Evolutionary conservation across 2,888 invertebrate species (phyloP), one percentile per base, ranked within the genome.

Genomic region (Trichacis sp.): DNA sequence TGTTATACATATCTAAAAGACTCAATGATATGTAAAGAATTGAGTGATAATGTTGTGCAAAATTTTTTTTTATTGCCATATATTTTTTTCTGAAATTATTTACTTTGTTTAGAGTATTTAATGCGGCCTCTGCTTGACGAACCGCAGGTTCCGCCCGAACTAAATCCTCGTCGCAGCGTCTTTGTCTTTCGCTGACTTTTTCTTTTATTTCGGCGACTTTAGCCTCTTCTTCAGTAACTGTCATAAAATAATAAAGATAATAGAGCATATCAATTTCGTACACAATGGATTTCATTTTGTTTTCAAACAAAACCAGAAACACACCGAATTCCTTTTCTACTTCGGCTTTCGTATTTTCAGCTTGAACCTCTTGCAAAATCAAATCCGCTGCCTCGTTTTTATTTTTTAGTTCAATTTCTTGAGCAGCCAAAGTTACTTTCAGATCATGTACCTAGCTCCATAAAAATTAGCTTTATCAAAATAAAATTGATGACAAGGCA

Each of bases 371-470:
- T 51, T 89, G 88, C 78, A 97, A 94, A 3, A 97, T 88, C 77
- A 92, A 91, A 82, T 96, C 95, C 0, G 97, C 97, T 51, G 94
- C 93, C 75, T 90, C 93, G 77, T 97, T 97, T 84, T 97, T 97
- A 72, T 91, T 90, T 78, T 92, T 92, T 56, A 97, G 83, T 73
- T 93, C 92, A 9, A 94, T 88, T 83, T 95, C 95, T 86, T 96
- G 95, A 1, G 87, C 88, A 0, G 91, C 92, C 63, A 93, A 79
- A 63, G 89, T 87, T 29, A 88, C 88, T 88, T 97, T 96, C 64
- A 97, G 85, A 5, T 92, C 91, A 78, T 95, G 94, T 0, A 91
- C 92, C 87, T 88, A 65, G n/a, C n/a, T n/a, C n/a, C n/a, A n/a
- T n/a, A n/a, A n/a, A n/a, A n/a, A n/a, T n/a, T n/a, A n/a, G n/a